Evolutionary conservation across 1,140 invertebrate genomes (phyloP).

Genomic region (Meloidogyne hapla): DNA sequence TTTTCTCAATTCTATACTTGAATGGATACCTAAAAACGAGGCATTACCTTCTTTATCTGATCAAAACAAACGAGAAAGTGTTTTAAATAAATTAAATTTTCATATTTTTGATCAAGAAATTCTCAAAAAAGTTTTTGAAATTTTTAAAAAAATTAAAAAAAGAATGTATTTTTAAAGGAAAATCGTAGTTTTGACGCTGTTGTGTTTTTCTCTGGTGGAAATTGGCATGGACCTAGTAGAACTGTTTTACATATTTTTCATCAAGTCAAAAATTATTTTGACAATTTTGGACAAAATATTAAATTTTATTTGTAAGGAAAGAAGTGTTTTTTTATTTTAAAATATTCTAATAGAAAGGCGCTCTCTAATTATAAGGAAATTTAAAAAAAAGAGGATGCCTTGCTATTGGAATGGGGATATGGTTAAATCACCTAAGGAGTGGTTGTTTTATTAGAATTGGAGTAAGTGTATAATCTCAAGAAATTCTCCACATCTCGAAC

Average conservation of each 20-base stretch:
- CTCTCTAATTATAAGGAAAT: too few relatives aligned
- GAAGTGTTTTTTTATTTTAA: not conserved
- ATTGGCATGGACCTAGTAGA: slow-evolving; percentile 9
- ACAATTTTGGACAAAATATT: slow-evolving; percentile 3
- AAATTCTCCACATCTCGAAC: too few relatives aligned
- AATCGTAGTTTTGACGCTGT: slow-evolving; percentile 11
- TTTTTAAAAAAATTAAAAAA: not conserved
- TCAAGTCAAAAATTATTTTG: slow-evolving; percentile 9
- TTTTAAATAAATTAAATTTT: slow-evolving; percentile 13
- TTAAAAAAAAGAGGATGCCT: too few relatives aligned
- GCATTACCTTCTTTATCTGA: not conserved
- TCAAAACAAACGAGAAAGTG: not conserved
- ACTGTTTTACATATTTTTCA: slow-evolving; percentile 22
- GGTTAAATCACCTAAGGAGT: too few relatives aligned
- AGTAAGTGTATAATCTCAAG: too few relatives aligned
- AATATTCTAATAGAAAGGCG: too few relatives aligned
- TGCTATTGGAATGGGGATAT: not conserved
- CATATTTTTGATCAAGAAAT: slow-evolving; percentile 1
- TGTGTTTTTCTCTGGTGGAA: slow-evolving; percentile 22
- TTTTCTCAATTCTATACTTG: slow-evolving; percentile 5
- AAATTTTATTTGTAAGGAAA: slow-evolving; percentile 15
- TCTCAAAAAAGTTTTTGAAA: not conserved
- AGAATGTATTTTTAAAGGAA: not conserved
- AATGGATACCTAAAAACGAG: slow-evolving; percentile 25
- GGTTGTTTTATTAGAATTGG: too few relatives aligned